A percentile compares a stretch with the other conserved stretches of the same genome.
These are phyloP conservation scores for Hybognathus amarus DNA, from an alignment of 2,797 vertebrate species.

Conservation along the genomic window DNA sequence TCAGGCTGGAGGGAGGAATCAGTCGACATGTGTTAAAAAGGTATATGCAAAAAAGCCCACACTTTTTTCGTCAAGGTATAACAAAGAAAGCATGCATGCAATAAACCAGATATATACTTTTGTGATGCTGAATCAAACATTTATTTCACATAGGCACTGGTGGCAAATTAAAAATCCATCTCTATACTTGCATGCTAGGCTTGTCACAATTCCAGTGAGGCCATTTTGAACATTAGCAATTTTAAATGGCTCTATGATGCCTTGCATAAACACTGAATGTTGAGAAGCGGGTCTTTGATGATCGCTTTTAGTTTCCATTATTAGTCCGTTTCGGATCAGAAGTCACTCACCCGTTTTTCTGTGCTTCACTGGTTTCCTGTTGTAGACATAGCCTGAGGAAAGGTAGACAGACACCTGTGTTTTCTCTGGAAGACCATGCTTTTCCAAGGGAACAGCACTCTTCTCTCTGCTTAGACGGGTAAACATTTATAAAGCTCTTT, in stretches of 20 bases:
- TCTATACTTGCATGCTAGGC: neutral
- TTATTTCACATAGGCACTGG: neutral
- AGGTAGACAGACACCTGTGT: constrained; percentile 38
- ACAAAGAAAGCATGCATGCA: neutral
- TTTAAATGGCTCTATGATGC: neutral
- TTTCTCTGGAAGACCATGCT: constrained; percentile 13
- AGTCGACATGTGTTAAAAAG: neutral
- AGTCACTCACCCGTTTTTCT: constrained; percentile 19
- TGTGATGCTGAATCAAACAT: neutral
- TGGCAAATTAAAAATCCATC: neutral
- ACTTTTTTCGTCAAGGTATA: neutral
- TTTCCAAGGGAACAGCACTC: neutral
- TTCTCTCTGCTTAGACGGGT: constrained; percentile 12
- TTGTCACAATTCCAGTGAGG: constrained; percentile 10
- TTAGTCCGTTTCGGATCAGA: constrained; percentile 1
- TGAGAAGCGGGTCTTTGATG: constrained; percentile 8
- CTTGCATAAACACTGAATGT: neutral
- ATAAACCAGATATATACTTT: neutral
- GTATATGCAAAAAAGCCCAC: neutral
- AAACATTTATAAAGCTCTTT: constrained; percentile 42
- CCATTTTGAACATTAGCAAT: constrained; percentile 17
- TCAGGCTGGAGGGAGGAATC: neutral
- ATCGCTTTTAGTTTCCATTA: neutral
- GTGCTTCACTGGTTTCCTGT: constrained; percentile 15
- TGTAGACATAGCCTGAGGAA: constrained; percentile 29